phyloP scores from a whole-genome alignment of 23 tunicate genomes.

The Trididemnum miniatum region DNA sequence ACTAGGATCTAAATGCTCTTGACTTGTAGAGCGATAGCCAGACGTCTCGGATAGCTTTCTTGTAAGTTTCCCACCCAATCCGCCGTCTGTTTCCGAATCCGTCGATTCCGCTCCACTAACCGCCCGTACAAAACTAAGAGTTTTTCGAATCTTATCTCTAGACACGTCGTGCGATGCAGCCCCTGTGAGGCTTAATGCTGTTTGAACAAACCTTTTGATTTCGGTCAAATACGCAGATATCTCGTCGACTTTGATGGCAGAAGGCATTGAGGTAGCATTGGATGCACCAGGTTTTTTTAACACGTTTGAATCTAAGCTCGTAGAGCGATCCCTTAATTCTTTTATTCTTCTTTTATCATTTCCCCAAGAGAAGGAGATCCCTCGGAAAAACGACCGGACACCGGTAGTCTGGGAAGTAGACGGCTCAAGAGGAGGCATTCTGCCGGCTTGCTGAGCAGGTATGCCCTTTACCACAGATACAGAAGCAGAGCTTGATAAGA shows the following conservation, averaged over 20 bases:
- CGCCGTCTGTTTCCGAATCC: conserved; percentile 31
- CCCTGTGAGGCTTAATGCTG: conserved; percentile 39
- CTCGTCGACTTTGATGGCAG: conserved; percentile 38
- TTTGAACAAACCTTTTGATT: conserved; percentile 33
- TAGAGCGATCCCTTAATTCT: conserved; percentile 34
- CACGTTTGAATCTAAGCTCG: neutral
- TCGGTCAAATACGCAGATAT: conserved; percentile 18
- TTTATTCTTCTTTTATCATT: conserved; percentile 38
- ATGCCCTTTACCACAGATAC: neutral
- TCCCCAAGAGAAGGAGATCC: conserved; percentile 63
- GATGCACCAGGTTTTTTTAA: neutral
- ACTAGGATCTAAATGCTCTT: conserved; percentile 35
- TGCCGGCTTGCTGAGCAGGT: neutral
- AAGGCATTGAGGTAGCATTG: neutral
- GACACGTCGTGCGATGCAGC: conserved; percentile 31
- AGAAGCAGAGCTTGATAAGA: neutral
- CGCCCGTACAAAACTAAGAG: conserved; percentile 31
- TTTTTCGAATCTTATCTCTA: conserved; percentile 15
- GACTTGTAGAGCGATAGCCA: conserved; percentile 62
- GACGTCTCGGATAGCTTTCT: conserved; percentile 59
- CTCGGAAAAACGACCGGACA: conserved; percentile 68
- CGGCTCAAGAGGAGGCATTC: neutral
- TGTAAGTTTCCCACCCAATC: neutral
- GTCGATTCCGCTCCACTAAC: conserved; percentile 41
- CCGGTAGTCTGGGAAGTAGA: neutral